Evolutionary conservation across 2,888 invertebrate genomes (phyloP).

Genomic region (Opisthograptis luteolata): DNA sequence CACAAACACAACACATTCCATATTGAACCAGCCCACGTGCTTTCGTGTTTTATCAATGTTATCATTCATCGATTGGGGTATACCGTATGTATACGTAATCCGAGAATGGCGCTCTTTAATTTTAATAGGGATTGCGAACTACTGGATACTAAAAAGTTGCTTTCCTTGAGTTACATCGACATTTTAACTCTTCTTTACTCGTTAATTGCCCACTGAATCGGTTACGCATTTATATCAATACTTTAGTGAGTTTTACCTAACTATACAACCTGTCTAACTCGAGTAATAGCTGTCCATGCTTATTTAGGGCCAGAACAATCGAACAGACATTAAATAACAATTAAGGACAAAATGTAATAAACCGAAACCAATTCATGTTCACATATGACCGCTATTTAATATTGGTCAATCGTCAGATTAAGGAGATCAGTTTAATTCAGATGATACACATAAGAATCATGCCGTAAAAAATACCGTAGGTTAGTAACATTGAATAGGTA

Average conservation of each 20-base stretch:
- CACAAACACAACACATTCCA: conserved; percentile 1
- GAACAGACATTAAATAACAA: conserved; percentile 25
- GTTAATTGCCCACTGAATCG: conserved; percentile 5
- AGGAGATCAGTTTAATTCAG: background rate
- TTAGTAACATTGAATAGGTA: background rate
- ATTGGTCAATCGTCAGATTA: background rate
- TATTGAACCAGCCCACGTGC: background rate
- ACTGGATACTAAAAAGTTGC: conserved; percentile 48
- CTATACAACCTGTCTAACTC: background rate
- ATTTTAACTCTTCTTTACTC: conserved; percentile 8
- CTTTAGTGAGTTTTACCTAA: conserved; percentile 9
- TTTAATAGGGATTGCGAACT: conserved; percentile 44
- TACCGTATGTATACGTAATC: conserved; percentile 12
- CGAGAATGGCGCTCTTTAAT: conserved; percentile 28
- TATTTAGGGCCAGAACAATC: conserved; percentile 9
- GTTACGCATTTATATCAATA: background rate
- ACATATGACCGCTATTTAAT: background rate
- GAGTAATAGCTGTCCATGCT: background rate
- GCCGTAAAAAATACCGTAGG: background rate
- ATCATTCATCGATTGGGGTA: conserved; percentile 18
- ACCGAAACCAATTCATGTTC: conserved; percentile 1
- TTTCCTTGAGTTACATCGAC: conserved; percentile 56
- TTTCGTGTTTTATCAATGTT: conserved; percentile 7
- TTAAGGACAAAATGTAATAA: conserved; percentile 11
- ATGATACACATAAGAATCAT: background rate